Conservation (phyloP, 2,888 invertebrate genomes). For the Conomelus anceps region DNA sequence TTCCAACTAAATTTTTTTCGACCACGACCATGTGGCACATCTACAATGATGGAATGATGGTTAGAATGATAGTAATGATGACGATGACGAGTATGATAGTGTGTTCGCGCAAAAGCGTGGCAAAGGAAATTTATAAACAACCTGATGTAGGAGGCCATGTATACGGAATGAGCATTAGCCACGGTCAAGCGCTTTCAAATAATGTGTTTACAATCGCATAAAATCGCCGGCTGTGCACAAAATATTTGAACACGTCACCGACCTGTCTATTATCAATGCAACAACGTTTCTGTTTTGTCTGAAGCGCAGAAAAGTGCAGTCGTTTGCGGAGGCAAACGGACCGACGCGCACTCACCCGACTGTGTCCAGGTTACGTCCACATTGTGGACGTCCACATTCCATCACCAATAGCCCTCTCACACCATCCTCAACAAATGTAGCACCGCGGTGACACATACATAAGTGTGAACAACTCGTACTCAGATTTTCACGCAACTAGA, state of each 20-base stretch:
- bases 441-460: background rate
- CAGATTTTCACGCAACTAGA: background rate
- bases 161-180: conserved; percentile 7
- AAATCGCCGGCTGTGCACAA: conserved; percentile 4
- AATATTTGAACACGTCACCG: conserved; percentile 10
- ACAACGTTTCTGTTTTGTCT: background rate
- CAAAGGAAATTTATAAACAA: conserved; percentile 10
- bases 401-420: background rate
- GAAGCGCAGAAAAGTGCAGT: background rate
- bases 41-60: background rate
- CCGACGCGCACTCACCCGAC: background rate
- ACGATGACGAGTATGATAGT: background rate
- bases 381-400: background rate
- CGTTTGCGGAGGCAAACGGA: background rate
- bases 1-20: background rate
- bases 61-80: background rate
- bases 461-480: too few relatives aligned
- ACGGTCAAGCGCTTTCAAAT: conserved; percentile 8
- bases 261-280: background rate
- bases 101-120: background rate
- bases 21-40: background rate
- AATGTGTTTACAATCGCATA: conserved; percentile 12
- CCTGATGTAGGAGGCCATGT: background rate
- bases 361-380: background rate
- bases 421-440: background rate